Percentiles rank a stretch among this genome's conserved stretches.
phyloP scores from a whole-genome alignment of 2,888 invertebrate species.

The Xylocampa areola region DNA sequence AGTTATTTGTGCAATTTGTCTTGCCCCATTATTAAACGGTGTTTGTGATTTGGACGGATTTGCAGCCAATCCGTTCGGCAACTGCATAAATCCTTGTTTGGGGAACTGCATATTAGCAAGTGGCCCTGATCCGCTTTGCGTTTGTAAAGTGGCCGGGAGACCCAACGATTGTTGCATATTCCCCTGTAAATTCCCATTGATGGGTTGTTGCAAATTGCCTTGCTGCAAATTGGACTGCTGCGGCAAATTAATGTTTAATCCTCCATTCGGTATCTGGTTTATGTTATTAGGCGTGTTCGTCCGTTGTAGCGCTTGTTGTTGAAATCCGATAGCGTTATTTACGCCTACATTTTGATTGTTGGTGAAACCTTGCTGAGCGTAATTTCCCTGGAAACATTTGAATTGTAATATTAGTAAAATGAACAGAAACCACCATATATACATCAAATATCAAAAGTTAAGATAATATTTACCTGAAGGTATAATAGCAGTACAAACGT shows the following conservation, averaged over 20 bases:
- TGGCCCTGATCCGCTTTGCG: constrained; percentile 20
- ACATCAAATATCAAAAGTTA: constrained; percentile 14
- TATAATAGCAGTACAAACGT: constrained; percentile 67
- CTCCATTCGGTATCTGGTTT: constrained; percentile 53
- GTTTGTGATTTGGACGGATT: constrained; percentile 26
- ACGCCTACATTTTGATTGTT: constrained; percentile 58
- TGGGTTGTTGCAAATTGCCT: constrained; percentile 47
- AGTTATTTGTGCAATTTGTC: constrained; percentile 27
- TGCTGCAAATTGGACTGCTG: constrained; percentile 43
- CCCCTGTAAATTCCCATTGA: constrained; percentile 51
- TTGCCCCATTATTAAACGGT: constrained; percentile 27
- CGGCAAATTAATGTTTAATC: constrained; percentile 44
- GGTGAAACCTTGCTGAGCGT: constrained; percentile 59
- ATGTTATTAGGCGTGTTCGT: constrained; percentile 42
- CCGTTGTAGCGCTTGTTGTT: constrained; percentile 46
- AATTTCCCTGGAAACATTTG: constrained; percentile 59
- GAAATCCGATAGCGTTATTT: constrained; percentile 49
- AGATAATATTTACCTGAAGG: constrained; percentile 62
- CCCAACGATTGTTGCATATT: constrained; percentile 61
- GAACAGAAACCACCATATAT: constrained; percentile 20
- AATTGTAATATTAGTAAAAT: constrained; percentile 5
- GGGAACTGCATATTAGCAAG: constrained; percentile 43
- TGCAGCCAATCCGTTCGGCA: constrained; percentile 16
- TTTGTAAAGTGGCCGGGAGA: constrained; percentile 49
- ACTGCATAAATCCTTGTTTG: constrained; percentile 44